Evolutionary conservation across 2,113 vertebrate genomes (phyloP).

Genomic region (Paramisgurnus dabryanus): DNA sequence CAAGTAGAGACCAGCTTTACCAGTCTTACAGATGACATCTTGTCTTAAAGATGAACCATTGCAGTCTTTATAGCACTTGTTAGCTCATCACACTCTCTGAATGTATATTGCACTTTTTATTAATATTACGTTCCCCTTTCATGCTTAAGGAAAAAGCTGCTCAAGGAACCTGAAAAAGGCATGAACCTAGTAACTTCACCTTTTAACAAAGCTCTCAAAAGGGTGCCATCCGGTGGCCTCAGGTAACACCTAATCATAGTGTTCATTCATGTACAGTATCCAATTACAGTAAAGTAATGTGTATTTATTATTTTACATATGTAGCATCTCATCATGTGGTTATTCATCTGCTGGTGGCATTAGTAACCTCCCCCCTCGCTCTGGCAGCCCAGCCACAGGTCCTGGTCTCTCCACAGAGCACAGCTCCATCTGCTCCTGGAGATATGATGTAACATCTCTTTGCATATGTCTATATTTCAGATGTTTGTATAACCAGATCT

Average conservation of each 20-base stretch:
- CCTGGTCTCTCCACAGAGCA: slow-evolving; percentile 78
- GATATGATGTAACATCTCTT: slow-evolving; percentile 76
- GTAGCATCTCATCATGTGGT: slow-evolving; percentile 62
- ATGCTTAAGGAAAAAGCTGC: slow-evolving; percentile 70
- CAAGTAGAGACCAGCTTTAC: no score
- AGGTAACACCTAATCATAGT: slow-evolving; percentile 62
- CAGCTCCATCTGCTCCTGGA: slow-evolving; percentile 84
- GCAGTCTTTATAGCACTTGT: not conserved
- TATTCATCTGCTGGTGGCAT: slow-evolving; percentile 59
- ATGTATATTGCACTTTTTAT: not conserved
- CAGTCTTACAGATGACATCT: no score
- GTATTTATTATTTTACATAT: slow-evolving; percentile 41
- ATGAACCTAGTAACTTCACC: slow-evolving; percentile 61
- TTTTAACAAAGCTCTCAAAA: slow-evolving; percentile 68
- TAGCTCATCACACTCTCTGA: not conserved
- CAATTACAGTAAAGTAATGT: not conserved
- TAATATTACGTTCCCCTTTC: slow-evolving; percentile 36
- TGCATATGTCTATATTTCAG: not conserved
- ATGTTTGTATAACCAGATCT: not conserved
- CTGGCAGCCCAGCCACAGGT: slow-evolving; percentile 72
- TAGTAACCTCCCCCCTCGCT: slow-evolving; percentile 70
- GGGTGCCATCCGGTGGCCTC: slow-evolving; percentile 65
- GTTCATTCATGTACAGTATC: not conserved
- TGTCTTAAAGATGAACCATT: not conserved
- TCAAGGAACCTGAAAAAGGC: slow-evolving; percentile 57